A percentile compares a stretch with the other conserved stretches of the same genome.
phyloP scores from a whole-genome alignment of 2,888 invertebrate species.

The Mystacides longicornis region DNA sequence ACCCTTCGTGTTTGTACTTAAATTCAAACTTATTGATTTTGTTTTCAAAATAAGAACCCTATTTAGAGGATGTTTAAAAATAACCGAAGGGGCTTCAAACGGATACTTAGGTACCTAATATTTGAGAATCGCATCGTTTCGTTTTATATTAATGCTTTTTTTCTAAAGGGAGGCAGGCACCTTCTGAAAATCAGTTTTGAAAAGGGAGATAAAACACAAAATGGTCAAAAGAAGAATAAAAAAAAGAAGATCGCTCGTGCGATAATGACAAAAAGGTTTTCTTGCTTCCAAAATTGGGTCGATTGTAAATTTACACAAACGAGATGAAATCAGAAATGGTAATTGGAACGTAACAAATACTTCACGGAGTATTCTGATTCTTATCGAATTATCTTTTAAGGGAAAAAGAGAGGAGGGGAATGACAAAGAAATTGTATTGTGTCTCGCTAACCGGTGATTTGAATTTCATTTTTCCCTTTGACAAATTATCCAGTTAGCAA shows the following conservation, averaged over 20 bases:
- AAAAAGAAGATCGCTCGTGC: conserved; percentile 1
- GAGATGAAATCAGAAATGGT: conserved; percentile 4
- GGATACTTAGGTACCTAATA: too few relatives aligned
- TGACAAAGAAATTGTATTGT: background rate
- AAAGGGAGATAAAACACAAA: background rate
- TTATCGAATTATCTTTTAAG: conserved; percentile 1
- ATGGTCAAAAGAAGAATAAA: conserved; percentile 8
- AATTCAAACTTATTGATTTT: too few relatives aligned
- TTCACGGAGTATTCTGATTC: background rate
- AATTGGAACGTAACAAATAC: background rate
- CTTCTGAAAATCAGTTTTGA: conserved; percentile 1
- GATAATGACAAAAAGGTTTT: conserved; percentile 2
- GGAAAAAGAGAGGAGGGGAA: background rate
- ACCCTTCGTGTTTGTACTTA: too few relatives aligned
- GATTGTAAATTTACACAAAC: conserved; percentile 7
- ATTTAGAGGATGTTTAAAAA: too few relatives aligned
- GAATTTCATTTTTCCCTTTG: too few relatives aligned
- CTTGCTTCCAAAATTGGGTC: background rate
- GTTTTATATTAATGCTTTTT: too few relatives aligned
- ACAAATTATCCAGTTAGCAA: too few relatives aligned
- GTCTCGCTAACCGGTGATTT: too few relatives aligned
- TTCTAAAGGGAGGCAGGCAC: too few relatives aligned
- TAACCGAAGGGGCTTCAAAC: too few relatives aligned
- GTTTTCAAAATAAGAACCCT: too few relatives aligned
- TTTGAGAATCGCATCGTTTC: too few relatives aligned